Percentiles rank a stretch among this genome's conserved stretches.
Conservation (phyloP, 1,140 invertebrate genomes). For the Trinorchestia longiramus region DNA sequence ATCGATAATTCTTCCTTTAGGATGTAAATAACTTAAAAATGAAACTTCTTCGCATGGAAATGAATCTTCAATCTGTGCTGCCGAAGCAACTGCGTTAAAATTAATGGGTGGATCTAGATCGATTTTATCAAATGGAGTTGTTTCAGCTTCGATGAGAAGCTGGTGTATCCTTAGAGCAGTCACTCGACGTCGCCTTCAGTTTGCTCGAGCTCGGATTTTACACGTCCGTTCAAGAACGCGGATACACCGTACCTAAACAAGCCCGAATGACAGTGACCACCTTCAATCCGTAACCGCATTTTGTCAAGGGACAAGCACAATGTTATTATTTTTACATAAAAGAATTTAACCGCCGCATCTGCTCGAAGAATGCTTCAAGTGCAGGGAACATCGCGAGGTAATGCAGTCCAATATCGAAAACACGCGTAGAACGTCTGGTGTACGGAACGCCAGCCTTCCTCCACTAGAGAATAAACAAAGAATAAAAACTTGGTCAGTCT, state of each 20-base stretch:
- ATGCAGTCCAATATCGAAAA: not conserved
- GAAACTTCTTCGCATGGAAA: not conserved
- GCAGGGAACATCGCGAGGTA: not conserved
- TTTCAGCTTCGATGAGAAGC: no score
- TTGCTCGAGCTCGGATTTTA: not conserved
- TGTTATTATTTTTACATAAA: not conserved
- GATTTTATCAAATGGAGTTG: not conserved
- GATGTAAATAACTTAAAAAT: not conserved
- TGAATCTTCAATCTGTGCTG: not conserved
- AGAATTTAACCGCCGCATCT: not conserved
- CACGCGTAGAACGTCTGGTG: not conserved
- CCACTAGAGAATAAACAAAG: not conserved
- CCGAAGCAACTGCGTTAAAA: not conserved
- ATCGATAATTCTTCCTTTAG: not conserved
- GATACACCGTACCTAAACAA: not conserved
- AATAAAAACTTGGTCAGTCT: not conserved
- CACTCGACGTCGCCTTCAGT: not conserved
- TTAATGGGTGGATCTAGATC: not conserved
- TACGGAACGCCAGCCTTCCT: not conserved
- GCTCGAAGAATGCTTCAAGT: not conserved
- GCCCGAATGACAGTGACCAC: not conserved
- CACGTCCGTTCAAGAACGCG: not conserved
- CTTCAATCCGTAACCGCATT: not conserved
- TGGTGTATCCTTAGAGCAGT: not conserved
- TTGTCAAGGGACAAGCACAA: not conserved